Base-by-base conservation (phyloP, 1,140 invertebrate species). In the Nilaparvata lugens region DNA sequence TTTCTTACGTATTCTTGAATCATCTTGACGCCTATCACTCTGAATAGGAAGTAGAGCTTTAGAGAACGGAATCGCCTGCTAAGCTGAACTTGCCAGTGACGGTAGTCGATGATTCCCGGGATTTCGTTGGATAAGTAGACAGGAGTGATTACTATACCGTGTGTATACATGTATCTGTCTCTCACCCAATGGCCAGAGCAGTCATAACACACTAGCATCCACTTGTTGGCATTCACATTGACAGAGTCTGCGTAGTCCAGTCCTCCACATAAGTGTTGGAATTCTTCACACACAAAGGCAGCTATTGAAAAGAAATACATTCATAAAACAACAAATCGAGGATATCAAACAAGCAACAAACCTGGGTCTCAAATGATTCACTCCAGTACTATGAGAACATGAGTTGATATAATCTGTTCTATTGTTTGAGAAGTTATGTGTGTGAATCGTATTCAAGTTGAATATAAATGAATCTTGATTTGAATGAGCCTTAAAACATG, bases 211-310 rank as follows among this genome's bases (percentile, higher is more conserved):
- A 89, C 85, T 18, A 96, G 73, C 67, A 96, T 77, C 85, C 91
- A 94, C 74, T 97, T 97, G 71, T 95, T 95, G 0, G 93, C 89
- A 74, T 97, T 97, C 0, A 88, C 90, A 69, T 95, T 95, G 70
- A 96, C 90, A 0, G 91, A 94, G 69, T 89, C 88, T 0, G 89
- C 92, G 70, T 88, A 84, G 75, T 93, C 86, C 19, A 94, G 81
- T 2, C 91, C 85, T 62, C 81, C 78, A 70, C 89, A 83, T 25
- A 89, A 75, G 31, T 79, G 75, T 63, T 86, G 77, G 73, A 91
- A 81, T 74, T 94, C 91, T 0, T 89, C 88, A 62, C 91, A 88
- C 60, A 95, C 89, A 66, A 93, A 88, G 0, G 86, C 81, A 89
- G 2, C 91, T 91, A n/a, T n/a, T n/a, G n/a, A n/a, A n/a, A n/a